Base-by-base conservation (phyloP, 2,113 vertebrate genomes). In the Myotis davidii region DNA sequence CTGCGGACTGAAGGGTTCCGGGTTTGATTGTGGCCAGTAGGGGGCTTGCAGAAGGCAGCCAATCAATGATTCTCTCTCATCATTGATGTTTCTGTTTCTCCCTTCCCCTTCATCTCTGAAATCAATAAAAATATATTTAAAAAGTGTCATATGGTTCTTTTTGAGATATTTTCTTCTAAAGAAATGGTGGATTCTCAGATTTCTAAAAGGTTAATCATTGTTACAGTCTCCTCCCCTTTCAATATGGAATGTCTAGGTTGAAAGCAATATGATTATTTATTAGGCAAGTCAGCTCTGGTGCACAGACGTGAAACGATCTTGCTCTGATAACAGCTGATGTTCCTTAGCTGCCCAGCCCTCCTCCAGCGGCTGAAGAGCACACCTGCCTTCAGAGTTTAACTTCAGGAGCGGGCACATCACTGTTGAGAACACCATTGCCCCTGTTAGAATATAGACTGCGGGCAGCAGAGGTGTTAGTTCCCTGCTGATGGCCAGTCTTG, bases 351-450 rank as follows among this genome's bases (percentile, higher is more conserved):
- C n/a, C 3, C 5, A 9, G 7, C 11, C 21, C 13, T 18, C 10
- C 18, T 32, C 2, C 12, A 50, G 34, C 25, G 48, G 56, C 3
- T 4, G n/a, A 11, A 20, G 2, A 8, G 29, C 59, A 59, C 56
- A 11, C 56, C 23, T 42, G 54, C 56, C 21, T n/a, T 18, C 4
- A 0, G 39, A 6, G 2, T 56, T 25, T 18, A 34, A 5, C 14
- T n/a, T 29, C 10, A 34, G 12, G 23, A 5, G 6, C 3, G 14
- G 17, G 4, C 64, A 11, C 18, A 9, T 88, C 39, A 9, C 73
- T 32, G 0, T 18, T 16, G 73, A 25, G 27, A 56, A 6, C 11
- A 21, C 37, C 2, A 1, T 2, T 32, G 45, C 45, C 45, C 37
- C 42, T 0, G 20, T 59, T 16, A 72, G 21, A 34, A 4, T 37